Percentiles rank a stretch among this genome's conserved stretches.
Conservation (phyloP, 1,140 invertebrate species). For the Drosophila persimilis region DNA sequence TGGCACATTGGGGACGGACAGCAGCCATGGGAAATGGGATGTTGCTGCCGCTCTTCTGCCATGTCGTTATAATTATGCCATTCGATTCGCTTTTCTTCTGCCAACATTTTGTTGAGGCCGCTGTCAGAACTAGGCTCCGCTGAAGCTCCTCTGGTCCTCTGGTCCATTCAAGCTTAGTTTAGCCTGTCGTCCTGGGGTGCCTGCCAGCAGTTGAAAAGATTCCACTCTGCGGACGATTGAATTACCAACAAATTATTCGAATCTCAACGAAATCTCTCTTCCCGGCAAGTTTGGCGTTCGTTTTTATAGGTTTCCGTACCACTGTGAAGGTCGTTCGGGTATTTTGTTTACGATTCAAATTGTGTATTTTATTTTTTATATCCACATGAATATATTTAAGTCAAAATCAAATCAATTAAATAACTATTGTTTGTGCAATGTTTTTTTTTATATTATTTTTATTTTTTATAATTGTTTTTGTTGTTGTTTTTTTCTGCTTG, state of each 20-base stretch:
- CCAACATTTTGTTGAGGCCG: slow-evolving; percentile 30
- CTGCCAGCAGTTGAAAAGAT: slow-evolving; percentile 49
- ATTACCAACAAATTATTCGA: slow-evolving; percentile 53
- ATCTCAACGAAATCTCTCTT: too few relatives aligned
- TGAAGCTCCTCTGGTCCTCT: slow-evolving; percentile 10
- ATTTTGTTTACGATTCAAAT: too few relatives aligned
- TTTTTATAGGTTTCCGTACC: too few relatives aligned
- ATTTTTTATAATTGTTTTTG: slow-evolving; percentile 32
- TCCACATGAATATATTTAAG: too few relatives aligned
- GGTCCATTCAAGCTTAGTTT: not conserved
- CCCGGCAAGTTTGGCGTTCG: too few relatives aligned
- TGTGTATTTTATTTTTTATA: too few relatives aligned
- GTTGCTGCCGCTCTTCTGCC: slow-evolving; percentile 34
- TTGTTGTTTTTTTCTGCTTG: slow-evolving; percentile 18
- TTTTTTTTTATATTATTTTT: slow-evolving; percentile 41
- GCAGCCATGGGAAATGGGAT: slow-evolving; percentile 14
- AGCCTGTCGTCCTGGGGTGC: slow-evolving; percentile 8
- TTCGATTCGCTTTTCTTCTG: slow-evolving; percentile 64
- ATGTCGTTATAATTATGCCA: slow-evolving; percentile 48
- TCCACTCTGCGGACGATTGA: not conserved
- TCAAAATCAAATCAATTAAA: slow-evolving; percentile 53
- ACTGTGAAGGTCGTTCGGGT: too few relatives aligned
- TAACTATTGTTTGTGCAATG: slow-evolving; percentile 59
- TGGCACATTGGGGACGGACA: slow-evolving; percentile 53
- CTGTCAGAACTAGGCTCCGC: slow-evolving; percentile 2